Evolutionary conservation across 2,888 invertebrate genomes (phyloP).

Genomic region (Agrotis exclamationis): DNA sequence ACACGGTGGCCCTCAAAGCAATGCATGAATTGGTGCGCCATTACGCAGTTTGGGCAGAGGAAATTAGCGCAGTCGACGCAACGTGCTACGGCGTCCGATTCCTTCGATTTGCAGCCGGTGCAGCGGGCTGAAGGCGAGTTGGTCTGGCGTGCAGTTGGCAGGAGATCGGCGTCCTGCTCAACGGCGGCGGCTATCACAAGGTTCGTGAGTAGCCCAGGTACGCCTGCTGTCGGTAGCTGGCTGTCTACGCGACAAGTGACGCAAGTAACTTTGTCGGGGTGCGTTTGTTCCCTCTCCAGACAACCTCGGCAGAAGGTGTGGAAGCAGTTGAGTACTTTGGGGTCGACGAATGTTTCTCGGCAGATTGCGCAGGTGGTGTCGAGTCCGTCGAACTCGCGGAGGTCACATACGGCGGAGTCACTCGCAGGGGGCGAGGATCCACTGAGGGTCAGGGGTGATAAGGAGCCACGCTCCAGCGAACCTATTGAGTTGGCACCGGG

Average conservation of each 20-base stretch:
- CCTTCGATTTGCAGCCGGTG: conserved; percentile 99
- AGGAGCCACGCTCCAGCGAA: conserved; percentile 96
- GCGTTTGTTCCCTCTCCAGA: conserved; percentile 94
- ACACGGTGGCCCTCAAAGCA: conserved; percentile 99
- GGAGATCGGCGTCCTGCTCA: conserved; percentile 90
- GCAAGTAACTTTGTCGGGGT: conserved; percentile 94
- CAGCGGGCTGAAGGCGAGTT: conserved; percentile 93
- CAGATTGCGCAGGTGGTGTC: conserved; percentile 93
- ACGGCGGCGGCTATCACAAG: conserved; percentile 91
- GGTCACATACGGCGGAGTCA: conserved; percentile 95
- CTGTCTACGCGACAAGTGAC: conserved; percentile 92
- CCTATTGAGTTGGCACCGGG: conserved; percentile 97
- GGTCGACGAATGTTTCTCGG: conserved; percentile 94
- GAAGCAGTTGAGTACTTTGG: conserved; percentile 95
- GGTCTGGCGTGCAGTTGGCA: conserved; percentile 85
- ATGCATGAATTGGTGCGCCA: conserved; percentile 99
- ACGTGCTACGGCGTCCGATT: conserved; percentile 98
- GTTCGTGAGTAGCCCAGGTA: conserved; percentile 93
- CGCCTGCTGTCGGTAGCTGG: conserved; percentile 89
- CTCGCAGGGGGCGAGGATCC: conserved; percentile 97
- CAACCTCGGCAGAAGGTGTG: conserved; percentile 96
- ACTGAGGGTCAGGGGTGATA: conserved; percentile 95
- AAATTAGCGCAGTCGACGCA: conserved; percentile 99
- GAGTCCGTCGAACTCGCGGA: conserved; percentile 92
- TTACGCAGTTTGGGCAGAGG: conserved; percentile 99